Evolutionary conservation across 2,888 invertebrate genomes (phyloP).

Genomic region (Mechanitis messenoides): DNA sequence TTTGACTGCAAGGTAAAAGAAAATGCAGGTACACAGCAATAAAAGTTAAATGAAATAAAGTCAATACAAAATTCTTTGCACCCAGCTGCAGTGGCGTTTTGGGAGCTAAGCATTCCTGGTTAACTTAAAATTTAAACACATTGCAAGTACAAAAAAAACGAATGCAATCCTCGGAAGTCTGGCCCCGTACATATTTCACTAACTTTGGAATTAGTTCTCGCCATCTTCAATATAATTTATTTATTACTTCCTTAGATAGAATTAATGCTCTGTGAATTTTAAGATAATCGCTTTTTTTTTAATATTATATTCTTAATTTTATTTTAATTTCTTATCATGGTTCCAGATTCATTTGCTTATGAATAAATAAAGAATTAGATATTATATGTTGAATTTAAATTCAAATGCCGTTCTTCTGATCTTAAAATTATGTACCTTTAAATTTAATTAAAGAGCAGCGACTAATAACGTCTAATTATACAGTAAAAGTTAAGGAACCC

Average conservation of each 20-base stretch:
- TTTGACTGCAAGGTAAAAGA: conserved; percentile 16
- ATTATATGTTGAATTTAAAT: neutral
- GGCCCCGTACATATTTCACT: conserved; percentile 33
- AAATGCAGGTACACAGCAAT: conserved; percentile 15
- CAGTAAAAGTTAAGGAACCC: conserved; percentile 24
- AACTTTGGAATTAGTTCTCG: conserved; percentile 26
- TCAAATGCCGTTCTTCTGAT: too few relatives aligned
- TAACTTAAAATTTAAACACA: conserved; percentile 48
- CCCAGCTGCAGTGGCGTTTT: conserved; percentile 37
- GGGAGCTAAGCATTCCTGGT: conserved; percentile 41
- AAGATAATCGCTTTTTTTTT: too few relatives aligned
- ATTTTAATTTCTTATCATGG: neutral
- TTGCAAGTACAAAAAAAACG: conserved; percentile 38
- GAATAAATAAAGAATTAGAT: neutral
- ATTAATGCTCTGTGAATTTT: neutral
- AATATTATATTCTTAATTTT: neutral
- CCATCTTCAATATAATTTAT: conserved; percentile 18
- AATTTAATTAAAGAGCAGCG: neutral
- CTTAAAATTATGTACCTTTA: too few relatives aligned
- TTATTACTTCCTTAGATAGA: conserved; percentile 17
- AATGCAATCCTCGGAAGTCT: conserved; percentile 35
- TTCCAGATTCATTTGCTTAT: neutral
- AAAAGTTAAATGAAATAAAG: conserved; percentile 31
- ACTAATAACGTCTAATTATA: conserved; percentile 19
- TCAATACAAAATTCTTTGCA: conserved; percentile 45